Evolutionary conservation across 2,888 invertebrate species (phyloP).

Genomic region (Epinotia brunnichana): DNA sequence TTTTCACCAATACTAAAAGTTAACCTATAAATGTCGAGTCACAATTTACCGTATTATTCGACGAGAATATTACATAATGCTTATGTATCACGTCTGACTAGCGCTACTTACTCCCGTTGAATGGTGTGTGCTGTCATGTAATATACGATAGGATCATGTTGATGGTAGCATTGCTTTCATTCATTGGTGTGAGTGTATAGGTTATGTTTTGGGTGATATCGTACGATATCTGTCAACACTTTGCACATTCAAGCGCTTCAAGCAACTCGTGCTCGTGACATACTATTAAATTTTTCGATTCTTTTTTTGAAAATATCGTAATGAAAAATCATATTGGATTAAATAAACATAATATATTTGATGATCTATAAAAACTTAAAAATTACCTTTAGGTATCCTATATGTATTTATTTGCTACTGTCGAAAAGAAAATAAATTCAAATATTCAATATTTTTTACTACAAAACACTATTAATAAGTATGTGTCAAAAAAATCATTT

Average conservation of each 20-base stretch:
- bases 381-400: neutral
- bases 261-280: conserved; percentile 50
- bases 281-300: neutral
- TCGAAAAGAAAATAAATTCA: too few relatives aligned
- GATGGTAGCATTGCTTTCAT: conserved; percentile 24
- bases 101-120: conserved; percentile 7
- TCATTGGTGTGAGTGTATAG: conserved; percentile 45
- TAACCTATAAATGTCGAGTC: conserved; percentile 29
- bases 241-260: conserved; percentile 46
- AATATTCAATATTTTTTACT: too few relatives aligned
- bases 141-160: conserved; percentile 6
- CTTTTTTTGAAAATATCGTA: neutral
- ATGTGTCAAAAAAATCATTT: too few relatives aligned
- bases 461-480: too few relatives aligned
- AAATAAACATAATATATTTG: neutral
- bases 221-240: conserved; percentile 50
- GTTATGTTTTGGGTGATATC: conserved; percentile 54
- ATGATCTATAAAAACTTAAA: neutral
- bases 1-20: conserved; percentile 4
- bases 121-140: conserved; percentile 23
- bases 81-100: conserved; percentile 17
- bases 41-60: conserved; percentile 4
- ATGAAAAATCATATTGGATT: neutral
- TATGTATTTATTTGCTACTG: too few relatives aligned
- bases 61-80: conserved; percentile 18